A percentile compares a stretch with the other conserved stretches of the same genome.
phyloP scores from a whole-genome alignment of 2,797 vertebrate genomes.

The Enoplosus armatus region DNA sequence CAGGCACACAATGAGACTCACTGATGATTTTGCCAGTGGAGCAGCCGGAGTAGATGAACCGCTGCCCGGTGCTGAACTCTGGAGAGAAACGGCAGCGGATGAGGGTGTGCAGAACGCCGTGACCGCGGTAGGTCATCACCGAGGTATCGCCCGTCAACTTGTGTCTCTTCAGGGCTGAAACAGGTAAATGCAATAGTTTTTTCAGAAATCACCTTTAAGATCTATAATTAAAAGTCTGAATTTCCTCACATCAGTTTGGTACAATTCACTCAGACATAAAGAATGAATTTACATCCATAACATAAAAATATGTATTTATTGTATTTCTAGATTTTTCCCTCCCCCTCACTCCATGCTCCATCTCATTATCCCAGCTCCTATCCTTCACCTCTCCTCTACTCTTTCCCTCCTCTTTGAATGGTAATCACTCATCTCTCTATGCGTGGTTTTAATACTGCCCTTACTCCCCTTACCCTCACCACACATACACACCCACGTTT shows the following conservation, averaged over 20 bases:
- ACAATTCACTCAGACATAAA: neutral
- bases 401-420: constrained; percentile 19
- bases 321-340: neutral
- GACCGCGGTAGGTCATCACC: constrained; percentile 94
- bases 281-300: neutral
- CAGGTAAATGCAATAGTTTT: neutral
- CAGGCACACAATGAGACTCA: constrained; percentile 75
- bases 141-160: constrained; percentile 93
- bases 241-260: too few relatives aligned
- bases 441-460: constrained; percentile 5
- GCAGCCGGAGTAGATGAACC: constrained; percentile 93
- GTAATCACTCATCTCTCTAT: constrained; percentile 33
- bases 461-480: neutral
- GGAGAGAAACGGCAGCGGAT: constrained; percentile 94
- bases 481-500: neutral
- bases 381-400: constrained; percentile 31
- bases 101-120: constrained; percentile 93
- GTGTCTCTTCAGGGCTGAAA: constrained; percentile 89
- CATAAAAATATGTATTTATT: neutral
- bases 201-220: neutral
- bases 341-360: neutral
- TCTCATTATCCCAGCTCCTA: constrained; percentile 15
- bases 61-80: constrained; percentile 90
- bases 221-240: too few relatives aligned
- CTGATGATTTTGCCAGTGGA: constrained; percentile 92